Base-by-base conservation (phyloP, 1,140 invertebrate genomes). In the Danaus plexippus region DNA sequence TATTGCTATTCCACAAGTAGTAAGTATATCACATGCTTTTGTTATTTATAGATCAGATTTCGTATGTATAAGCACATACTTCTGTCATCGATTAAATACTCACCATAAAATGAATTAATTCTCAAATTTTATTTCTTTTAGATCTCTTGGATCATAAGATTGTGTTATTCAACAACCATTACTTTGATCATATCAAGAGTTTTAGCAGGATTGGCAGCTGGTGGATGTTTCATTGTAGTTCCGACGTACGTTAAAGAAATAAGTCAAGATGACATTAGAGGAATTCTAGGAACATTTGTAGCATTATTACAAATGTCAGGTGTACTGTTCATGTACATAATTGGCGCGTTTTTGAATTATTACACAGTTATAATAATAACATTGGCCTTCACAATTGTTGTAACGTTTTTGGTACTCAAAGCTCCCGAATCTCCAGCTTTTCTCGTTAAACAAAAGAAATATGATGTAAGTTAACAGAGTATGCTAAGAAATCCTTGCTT, bases 261-360 rank as follows among this genome's bases (percentile, higher is more conserved):
- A 15, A 69, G 67, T 11, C 67, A 69, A 11, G 67, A 69, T 43
- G 58, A 56, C 43, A 64, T 67, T 3, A 57, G 64, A 51, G 67
- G 67, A 4, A 61, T 53, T 15, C 59, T 70, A 9, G 68, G 62
- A 43, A 63, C 71, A 0, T 49, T 67, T 7, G 40, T 63, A 0
- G 43, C 63, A 8, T 18, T 71, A 3, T 12, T 69, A 49, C 60
- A 62, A 43, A 67, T 64, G 11, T 41, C 53, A 9, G 73, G 69
- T 3, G 10, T 73, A n/a, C 50, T 75, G 1, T 11, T 85, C 2
- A 87, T 88, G 15, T 93, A 90, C 65, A 67, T 87, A 1, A 61
- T 91, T 9, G 92, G 92, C 11, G 73, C 88, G 4, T 77, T 78
- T 22, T 56, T 89, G 9, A 74, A 85, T 48, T 92, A 88, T 80